Percentiles rank a stretch among this genome's conserved stretches.
These are phyloP conservation scores for Peribatodes rhomboidaria DNA, from an alignment of 2,888 invertebrate genomes.

Conservation along the genomic window DNA sequence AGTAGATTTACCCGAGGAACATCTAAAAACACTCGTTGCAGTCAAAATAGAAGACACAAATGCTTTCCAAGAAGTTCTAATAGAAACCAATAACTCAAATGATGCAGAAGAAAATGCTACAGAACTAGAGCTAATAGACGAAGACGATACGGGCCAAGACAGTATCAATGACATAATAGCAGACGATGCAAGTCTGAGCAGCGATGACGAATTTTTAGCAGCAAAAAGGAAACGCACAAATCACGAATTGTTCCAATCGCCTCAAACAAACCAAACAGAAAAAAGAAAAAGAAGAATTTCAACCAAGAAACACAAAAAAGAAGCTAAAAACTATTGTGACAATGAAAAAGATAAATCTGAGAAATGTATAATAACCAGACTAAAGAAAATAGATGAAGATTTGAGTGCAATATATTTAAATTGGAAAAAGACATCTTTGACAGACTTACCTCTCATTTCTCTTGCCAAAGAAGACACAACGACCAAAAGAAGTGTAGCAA, in stretches of 20 bases:
- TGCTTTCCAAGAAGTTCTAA: conserved; percentile 8
- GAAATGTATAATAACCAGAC: background rate
- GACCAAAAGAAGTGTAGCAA: conserved; percentile 7
- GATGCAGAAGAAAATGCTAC: background rate
- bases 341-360: background rate
- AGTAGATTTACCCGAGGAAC: background rate
- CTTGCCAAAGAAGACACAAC: background rate
- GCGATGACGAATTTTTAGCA: conserved; percentile 18
- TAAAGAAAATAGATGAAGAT: conserved; percentile 6
- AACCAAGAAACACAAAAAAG: conserved; percentile 2
- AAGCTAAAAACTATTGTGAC: background rate
- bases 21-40: background rate
- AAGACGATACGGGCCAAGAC: background rate
- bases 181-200: conserved; percentile 3
- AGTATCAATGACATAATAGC: background rate
- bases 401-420: background rate
- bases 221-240: conserved; percentile 2
- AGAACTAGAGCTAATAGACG: conserved; percentile 2
- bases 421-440: conserved; percentile 11
- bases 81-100: background rate
- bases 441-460: background rate
- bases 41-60: conserved; percentile 9
- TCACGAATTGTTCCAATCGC: background rate
- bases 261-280: background rate
- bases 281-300: background rate